Evolutionary conservation across 2,113 vertebrate genomes (phyloP), one percentile per base, ranked within the genome.

Genomic region (Labrus mixtus): DNA sequence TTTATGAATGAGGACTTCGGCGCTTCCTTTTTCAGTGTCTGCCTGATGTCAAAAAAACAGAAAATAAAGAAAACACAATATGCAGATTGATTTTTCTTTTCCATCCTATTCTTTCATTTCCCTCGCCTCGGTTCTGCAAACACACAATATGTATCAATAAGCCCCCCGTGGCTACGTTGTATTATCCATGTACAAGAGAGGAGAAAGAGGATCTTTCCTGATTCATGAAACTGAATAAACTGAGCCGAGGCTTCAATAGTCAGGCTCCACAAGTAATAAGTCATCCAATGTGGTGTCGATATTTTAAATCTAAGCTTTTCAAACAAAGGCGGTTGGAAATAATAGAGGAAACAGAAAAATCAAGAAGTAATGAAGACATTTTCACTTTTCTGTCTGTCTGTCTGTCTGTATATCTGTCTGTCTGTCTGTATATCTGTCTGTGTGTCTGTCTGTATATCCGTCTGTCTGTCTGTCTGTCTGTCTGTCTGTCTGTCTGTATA

Each of bases 121-220:
- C 53, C 54, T 63, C n/a, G 9, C 36, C 39, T 23, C 12, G 3
- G 6, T 54, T 29, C 33, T 36, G 59, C 57, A 54, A 63, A 61
- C 55, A 62, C 51, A 50, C 41, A 64, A 2, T 4, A 5, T 17
- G 13, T 68, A 29, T 63, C 70, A 62, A 36, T 53, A 71, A 39
- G 29, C 23, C 41, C 13, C 61, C 37, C 13, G 20, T 22, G 19
- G 58, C 39, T 48, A 20, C 6, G 19, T 9, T 39, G 15, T 69
- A 16, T 56, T 63, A 63, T 69, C n/a, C 46, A n/a, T 68, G 45
- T 45, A 60, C 48, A 43, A 23, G 23, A 68, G 55, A 55, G 8
- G 17, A 50, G n/a, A 4, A 16, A 13, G 29, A 29, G 15, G 16
- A 39, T 48, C 36, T 23, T n/a, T 4, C 10, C 15, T 3, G 10